phyloP scores from a whole-genome alignment of 2,888 invertebrate species.

The Eupithecia centaureata region DNA sequence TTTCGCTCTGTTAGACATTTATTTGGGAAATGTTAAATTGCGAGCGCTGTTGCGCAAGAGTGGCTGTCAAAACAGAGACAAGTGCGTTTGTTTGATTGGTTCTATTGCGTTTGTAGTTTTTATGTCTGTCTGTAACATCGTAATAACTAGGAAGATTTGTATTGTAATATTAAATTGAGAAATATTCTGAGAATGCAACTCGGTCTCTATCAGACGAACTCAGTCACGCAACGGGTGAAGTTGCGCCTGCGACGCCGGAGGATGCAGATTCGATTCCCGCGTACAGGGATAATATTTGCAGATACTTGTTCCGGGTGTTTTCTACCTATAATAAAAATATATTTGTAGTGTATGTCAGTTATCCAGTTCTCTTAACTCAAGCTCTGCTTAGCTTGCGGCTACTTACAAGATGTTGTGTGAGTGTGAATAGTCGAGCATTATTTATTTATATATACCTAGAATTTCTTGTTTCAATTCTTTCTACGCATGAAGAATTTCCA shows the following conservation, averaged over 20 bases:
- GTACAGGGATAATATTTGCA: background rate
- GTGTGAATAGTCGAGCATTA: too few relatives aligned
- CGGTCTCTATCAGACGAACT: background rate
- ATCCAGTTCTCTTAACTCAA: background rate
- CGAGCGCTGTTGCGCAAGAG: conserved; percentile 21
- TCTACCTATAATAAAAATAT: background rate
- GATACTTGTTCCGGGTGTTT: background rate
- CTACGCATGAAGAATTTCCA: too few relatives aligned
- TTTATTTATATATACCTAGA: too few relatives aligned
- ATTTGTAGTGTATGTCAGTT: background rate
- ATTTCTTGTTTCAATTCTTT: too few relatives aligned
- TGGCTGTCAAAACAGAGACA: conserved; percentile 24
- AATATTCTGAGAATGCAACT: background rate
- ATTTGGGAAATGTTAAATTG: background rate
- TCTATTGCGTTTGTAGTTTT: conserved; percentile 22
- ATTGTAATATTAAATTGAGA: conserved; percentile 12
- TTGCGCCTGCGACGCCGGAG: too few relatives aligned
- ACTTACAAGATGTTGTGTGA: too few relatives aligned
- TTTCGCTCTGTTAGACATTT: background rate
- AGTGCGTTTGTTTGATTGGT: conserved; percentile 26
- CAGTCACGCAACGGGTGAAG: background rate
- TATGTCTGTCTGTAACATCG: conserved; percentile 20
- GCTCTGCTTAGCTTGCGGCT: too few relatives aligned
- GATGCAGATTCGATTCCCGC: background rate
- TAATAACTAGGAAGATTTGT: conserved; percentile 15